Conservation (phyloP, 2,113 vertebrate species). For the Neogale vison region DNA sequence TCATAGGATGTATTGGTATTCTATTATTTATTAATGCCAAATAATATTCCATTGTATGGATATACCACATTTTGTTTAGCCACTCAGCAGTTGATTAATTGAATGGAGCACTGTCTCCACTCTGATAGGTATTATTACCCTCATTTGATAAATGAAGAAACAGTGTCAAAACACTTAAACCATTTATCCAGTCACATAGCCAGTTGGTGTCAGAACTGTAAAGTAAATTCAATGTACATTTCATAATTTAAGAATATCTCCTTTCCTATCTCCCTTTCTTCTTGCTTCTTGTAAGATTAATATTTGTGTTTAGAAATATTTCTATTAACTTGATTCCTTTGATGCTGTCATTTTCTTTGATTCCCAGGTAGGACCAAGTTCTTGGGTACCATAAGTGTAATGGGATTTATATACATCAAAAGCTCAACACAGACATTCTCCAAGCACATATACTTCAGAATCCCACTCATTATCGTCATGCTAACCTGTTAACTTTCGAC, state of each 20-base stretch:
- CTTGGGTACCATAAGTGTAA: neutral
- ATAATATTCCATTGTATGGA: neutral
- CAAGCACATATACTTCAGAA: neutral
- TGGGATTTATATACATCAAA: neutral
- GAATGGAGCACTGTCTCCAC: neutral
- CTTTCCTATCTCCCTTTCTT: constrained; percentile 1
- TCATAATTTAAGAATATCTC: neutral
- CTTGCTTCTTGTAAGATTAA: neutral
- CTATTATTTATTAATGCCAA: neutral
- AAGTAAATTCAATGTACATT: neutral
- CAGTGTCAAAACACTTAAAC: neutral
- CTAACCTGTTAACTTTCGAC: neutral
- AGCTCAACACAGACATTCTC: neutral
- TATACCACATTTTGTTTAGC: constrained; percentile 1
- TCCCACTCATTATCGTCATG: neutral
- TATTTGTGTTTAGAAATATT: constrained; percentile 10
- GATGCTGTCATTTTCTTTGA: neutral
- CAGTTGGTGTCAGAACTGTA: neutral
- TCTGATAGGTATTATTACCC: neutral
- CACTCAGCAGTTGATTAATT: neutral
- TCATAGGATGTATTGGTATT: neutral
- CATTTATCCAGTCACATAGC: neutral
- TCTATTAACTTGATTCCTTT: constrained; percentile 23
- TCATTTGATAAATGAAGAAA: neutral
- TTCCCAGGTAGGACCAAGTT: neutral